Evolutionary conservation across 2,113 vertebrate species (phyloP).

Genomic region (Mustela nigripes): DNA sequence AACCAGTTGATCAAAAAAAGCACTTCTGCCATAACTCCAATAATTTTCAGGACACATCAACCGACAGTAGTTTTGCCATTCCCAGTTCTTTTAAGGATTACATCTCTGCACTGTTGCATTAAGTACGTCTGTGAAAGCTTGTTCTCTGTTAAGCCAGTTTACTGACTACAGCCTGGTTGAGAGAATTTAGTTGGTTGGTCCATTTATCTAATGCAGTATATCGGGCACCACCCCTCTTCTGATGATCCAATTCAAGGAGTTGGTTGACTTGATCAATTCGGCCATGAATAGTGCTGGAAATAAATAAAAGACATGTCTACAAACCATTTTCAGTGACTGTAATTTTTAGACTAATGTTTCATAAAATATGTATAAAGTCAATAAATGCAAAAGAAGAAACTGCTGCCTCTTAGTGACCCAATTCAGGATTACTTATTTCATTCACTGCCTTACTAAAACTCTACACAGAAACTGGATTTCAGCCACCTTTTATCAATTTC

Average conservation of each 20-base stretch:
- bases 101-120: slow-evolving; percentile 90
- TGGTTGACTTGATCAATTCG: slow-evolving; percentile 98
- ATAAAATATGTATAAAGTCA: neutral
- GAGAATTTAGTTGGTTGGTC: slow-evolving; percentile 99
- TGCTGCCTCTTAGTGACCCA: neutral
- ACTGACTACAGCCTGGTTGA: slow-evolving; percentile 99
- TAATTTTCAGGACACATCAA: slow-evolving; percentile 92
- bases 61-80: slow-evolving; percentile 92
- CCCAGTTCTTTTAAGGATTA: slow-evolving; percentile 91
- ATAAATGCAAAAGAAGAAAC: neutral
- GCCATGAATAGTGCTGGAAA: slow-evolving; percentile 96
- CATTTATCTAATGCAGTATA: slow-evolving; percentile 99
- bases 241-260: slow-evolving; percentile 98
- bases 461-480: slow-evolving; percentile 44
- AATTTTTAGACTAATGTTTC: neutral
- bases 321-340: neutral
- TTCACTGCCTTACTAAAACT: slow-evolving; percentile 42
- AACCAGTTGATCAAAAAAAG: slow-evolving; percentile 94
- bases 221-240: slow-evolving; percentile 98
- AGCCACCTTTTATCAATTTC: neutral
- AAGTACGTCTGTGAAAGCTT: slow-evolving; percentile 87
- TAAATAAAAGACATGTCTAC: slow-evolving; percentile 38
- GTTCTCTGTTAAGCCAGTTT: slow-evolving; percentile 96
- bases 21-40: slow-evolving; percentile 92
- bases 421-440: neutral